Percentiles rank a stretch among this genome's conserved stretches.
These are phyloP conservation scores for Anabacerthia variegaticeps DNA, from an alignment of 2,797 vertebrate species.

Conservation along the genomic window DNA sequence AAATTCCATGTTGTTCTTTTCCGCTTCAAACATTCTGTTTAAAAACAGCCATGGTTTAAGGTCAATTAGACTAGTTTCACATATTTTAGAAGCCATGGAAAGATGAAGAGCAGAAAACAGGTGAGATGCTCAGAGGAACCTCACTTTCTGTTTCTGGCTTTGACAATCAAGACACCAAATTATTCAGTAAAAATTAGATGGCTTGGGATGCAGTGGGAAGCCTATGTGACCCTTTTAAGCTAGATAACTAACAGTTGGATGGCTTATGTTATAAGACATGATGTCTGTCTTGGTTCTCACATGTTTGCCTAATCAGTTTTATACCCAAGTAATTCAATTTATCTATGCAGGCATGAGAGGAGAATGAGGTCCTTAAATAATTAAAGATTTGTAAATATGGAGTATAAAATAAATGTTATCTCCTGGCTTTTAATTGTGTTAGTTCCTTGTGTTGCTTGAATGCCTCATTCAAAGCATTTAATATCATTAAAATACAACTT, in stretches of 20 bases:
- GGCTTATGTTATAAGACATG: not conserved
- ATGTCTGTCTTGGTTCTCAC: not conserved
- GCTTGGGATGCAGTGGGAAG: not conserved
- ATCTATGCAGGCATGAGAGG: not conserved
- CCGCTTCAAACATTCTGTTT: not conserved
- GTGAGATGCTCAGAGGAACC: not conserved
- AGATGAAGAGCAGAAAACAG: not conserved
- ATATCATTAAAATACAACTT: not conserved
- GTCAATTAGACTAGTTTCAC: not conserved
- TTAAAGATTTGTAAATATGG: not conserved
- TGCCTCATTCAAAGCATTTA: not conserved
- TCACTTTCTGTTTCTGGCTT: not conserved
- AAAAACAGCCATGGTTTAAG: not conserved
- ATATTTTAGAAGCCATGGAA: not conserved
- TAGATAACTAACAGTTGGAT: not conserved
- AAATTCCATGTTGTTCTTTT: not conserved
- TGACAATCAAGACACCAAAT: not conserved
- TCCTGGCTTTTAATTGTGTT: not conserved
- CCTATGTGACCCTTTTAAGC: not conserved
- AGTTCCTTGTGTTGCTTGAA: not conserved
- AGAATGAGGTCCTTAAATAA: not conserved
- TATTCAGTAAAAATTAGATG: not conserved
- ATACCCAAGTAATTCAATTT: not conserved
- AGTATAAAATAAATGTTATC: not conserved
- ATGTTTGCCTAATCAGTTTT: not conserved